Conservation (phyloP, 2,113 vertebrate genomes). For the Ptilorrhoa leucosticta region DNA sequence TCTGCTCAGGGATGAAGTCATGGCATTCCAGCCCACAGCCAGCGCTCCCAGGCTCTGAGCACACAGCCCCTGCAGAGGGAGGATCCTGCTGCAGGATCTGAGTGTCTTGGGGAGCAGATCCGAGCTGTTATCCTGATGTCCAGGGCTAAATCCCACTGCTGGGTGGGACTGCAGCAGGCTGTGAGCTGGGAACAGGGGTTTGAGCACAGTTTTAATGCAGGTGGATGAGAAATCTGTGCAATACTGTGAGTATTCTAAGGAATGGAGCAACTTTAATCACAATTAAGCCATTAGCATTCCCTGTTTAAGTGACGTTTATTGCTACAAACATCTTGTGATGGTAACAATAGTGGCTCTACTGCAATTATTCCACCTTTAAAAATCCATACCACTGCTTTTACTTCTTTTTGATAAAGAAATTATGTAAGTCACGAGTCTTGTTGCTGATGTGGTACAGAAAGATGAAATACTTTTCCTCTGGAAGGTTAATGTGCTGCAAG, state of each 20-base stretch:
- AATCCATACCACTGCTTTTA: not conserved
- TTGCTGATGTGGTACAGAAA: not conserved
- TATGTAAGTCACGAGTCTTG: not conserved
- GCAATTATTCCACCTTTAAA: not conserved
- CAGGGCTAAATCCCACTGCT: not conserved
- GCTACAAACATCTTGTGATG: not conserved
- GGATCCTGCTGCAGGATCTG: not conserved
- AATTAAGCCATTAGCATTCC: not conserved
- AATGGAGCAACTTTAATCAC: not conserved
- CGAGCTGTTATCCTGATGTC: not conserved
- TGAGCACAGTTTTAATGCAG: not conserved
- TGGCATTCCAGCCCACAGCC: not conserved
- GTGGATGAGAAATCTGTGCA: not conserved
- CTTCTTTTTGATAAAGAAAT: not conserved
- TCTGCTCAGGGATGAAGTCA: not conserved
- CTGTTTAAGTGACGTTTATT: not conserved
- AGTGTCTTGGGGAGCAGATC: not conserved
- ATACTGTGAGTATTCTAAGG: not conserved
- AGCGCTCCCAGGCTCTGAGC: not conserved
- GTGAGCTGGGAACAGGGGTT: not conserved
- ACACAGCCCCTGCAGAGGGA: not conserved
- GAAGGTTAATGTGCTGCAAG: constrained; percentile 53
- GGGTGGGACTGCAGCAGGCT: not conserved
- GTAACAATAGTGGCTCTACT: not conserved
- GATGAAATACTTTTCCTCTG: constrained; percentile 26